Percentiles rank a stretch among this genome's conserved stretches.
Conservation (phyloP, 2,797 vertebrate genomes). For the Chromis chromis region DNA sequence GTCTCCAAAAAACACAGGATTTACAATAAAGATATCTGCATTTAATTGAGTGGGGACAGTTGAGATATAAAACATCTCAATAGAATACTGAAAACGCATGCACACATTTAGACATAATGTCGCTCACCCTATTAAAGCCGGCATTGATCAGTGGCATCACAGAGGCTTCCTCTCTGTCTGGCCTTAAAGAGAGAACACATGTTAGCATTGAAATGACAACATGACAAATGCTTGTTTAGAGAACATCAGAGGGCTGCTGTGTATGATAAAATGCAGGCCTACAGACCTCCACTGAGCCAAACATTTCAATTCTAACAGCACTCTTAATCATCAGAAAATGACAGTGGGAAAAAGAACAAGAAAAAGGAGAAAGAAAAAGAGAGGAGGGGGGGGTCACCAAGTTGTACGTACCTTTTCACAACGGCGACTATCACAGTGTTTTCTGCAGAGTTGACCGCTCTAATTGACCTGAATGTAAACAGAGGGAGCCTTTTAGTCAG, state of each 20-base stretch:
- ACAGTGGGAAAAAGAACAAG: conserved; percentile 8
- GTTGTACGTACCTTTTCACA: conserved; percentile 90
- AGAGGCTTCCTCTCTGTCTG: conserved; percentile 93
- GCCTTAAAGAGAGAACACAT: conserved; percentile 83
- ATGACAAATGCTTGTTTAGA: conserved; percentile 50
- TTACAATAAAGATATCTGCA: conserved; percentile 25
- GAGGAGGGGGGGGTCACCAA: background rate
- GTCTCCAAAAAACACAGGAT: conserved; percentile 34
- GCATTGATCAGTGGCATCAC: conserved; percentile 94
- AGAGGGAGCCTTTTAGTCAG: conserved; percentile 76
- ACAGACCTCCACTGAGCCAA: conserved; percentile 4
- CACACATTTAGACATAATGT: conserved; percentile 3
- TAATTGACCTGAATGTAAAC: conserved; percentile 92
- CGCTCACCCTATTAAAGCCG: conserved; percentile 95
- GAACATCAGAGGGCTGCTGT: conserved; percentile 39
- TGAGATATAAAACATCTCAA: conserved; percentile 32
- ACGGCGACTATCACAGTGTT: conserved; percentile 97
- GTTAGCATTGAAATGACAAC: conserved; percentile 30
- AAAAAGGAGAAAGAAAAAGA: conserved; percentile 1
- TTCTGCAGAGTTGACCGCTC: conserved; percentile 92
- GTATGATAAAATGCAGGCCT: conserved; percentile 40
- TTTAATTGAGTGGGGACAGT: conserved; percentile 29
- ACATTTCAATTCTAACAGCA: conserved; percentile 21
- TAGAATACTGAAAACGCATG: conserved; percentile 34
- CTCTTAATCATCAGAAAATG: conserved; percentile 28